Evolutionary conservation across 2,888 invertebrate species (phyloP).

Genomic region (Pandemis heparana): DNA sequence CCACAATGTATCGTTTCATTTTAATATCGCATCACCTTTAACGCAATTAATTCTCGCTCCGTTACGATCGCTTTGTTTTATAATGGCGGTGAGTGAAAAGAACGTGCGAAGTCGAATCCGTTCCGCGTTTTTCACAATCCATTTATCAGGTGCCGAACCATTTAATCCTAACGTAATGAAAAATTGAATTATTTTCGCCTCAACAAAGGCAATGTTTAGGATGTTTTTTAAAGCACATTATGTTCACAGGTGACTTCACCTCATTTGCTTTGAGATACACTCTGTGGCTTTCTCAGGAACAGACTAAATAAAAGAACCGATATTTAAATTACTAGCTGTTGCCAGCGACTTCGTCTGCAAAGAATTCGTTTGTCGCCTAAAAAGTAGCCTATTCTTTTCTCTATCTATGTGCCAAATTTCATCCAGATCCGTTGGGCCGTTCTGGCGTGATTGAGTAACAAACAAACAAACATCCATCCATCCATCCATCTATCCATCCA

Average conservation of each 20-base stretch:
- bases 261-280: slow-evolving; percentile 2
- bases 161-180: slow-evolving; percentile 74
- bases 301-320: no score
- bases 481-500: no score
- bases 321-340: no score
- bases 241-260: slow-evolving; percentile 13
- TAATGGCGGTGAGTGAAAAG: slow-evolving; percentile 33
- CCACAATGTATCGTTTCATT: slow-evolving; percentile 60
- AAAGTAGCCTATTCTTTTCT: no score
- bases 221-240: slow-evolving; percentile 14
- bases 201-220: slow-evolving; percentile 55
- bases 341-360: no score
- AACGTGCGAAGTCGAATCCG: slow-evolving; percentile 41
- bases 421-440: no score
- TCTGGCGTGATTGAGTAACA: no score
- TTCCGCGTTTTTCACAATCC: slow-evolving; percentile 57
- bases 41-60: slow-evolving; percentile 54
- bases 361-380: no score
- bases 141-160: slow-evolving; percentile 72
- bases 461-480: no score
- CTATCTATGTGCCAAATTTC: no score
- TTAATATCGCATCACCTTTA: slow-evolving; percentile 44
- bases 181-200: slow-evolving; percentile 62
- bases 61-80: slow-evolving; percentile 29
- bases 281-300: background rate